A percentile compares a stretch with the other conserved stretches of the same genome.
Conservation (phyloP, 1,140 invertebrate species). For the Drosophila paulistorum region DNA sequence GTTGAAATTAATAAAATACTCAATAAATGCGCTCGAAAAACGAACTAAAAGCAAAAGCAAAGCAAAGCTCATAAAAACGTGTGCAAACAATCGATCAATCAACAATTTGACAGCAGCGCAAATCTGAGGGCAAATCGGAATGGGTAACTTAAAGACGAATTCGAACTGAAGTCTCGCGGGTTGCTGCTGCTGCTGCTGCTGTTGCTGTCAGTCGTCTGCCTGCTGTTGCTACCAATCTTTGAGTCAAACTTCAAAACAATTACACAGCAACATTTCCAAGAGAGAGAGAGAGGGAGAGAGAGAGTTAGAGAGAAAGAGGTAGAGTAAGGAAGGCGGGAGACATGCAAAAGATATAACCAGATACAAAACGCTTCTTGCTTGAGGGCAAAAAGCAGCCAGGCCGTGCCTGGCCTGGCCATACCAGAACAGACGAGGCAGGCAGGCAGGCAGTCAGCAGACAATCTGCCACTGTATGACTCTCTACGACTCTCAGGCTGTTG, state of each 20-base stretch:
- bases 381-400: neutral
- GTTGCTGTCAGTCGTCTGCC: slow-evolving; percentile 69
- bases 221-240: slow-evolving; percentile 74
- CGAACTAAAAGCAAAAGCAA: slow-evolving; percentile 5
- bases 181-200: slow-evolving; percentile 27
- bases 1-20: slow-evolving; percentile 81
- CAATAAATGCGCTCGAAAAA: slow-evolving; percentile 72
- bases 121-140: slow-evolving; percentile 40
- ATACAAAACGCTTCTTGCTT: slow-evolving; percentile 10
- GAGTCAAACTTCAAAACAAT: slow-evolving; percentile 80
- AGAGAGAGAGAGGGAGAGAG: slow-evolving; percentile 4
- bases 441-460: slow-evolving; percentile 21
- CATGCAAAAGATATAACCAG: slow-evolving; percentile 26
- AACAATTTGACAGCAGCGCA: slow-evolving; percentile 70
- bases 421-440: neutral
- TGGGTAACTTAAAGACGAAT: slow-evolving; percentile 10
- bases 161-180: slow-evolving; percentile 7
- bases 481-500: slow-evolving; percentile 50
- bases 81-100: slow-evolving; percentile 83
- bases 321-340: slow-evolving; percentile 1
- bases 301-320: slow-evolving; percentile 1
- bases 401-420: neutral
- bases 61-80: slow-evolving; percentile 73
- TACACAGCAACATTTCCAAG: slow-evolving; percentile 77
- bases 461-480: slow-evolving; percentile 56